These are phyloP conservation scores for Cantharis flavilabris DNA, from an alignment of 2,888 invertebrate species.

Conservation along the genomic window DNA sequence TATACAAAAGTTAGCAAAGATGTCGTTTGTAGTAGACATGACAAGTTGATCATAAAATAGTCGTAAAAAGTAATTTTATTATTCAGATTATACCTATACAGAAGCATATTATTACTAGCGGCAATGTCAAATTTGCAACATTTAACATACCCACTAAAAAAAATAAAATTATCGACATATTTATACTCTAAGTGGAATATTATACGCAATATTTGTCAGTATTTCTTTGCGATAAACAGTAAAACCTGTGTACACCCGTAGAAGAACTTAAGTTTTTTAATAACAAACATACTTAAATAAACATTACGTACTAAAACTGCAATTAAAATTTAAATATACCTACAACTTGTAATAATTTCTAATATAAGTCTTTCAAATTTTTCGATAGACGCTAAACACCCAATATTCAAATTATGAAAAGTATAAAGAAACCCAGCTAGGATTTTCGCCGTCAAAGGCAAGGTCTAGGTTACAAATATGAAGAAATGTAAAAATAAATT, in stretches of 20 bases:
- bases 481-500: too few relatives aligned
- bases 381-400: not conserved
- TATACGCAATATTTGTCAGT: not conserved
- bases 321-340: not conserved
- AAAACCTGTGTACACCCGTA: not conserved
- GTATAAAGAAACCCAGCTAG: too few relatives aligned
- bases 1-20: conserved; percentile 35
- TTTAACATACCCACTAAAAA: not conserved
- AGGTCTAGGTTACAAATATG: too few relatives aligned
- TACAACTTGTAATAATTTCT: not conserved
- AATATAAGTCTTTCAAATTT: not conserved
- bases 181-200: not conserved
- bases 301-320: not conserved
- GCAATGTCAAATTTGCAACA: conserved; percentile 4
- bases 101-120: conserved; percentile 1
- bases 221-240: not conserved
- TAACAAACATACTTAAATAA: not conserved
- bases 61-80: conserved; percentile 53
- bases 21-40: conserved; percentile 50
- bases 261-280: not conserved
- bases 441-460: too few relatives aligned
- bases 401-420: not conserved
- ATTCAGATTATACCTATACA: conserved; percentile 43
- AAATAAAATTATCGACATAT: not conserved
- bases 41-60: conserved; percentile 52